A percentile compares a stretch with the other conserved stretches of the same genome.
These are phyloP conservation scores for Gopherus flavomarginatus DNA, from an alignment of 2,113 vertebrate genomes.

Conservation along the genomic window DNA sequence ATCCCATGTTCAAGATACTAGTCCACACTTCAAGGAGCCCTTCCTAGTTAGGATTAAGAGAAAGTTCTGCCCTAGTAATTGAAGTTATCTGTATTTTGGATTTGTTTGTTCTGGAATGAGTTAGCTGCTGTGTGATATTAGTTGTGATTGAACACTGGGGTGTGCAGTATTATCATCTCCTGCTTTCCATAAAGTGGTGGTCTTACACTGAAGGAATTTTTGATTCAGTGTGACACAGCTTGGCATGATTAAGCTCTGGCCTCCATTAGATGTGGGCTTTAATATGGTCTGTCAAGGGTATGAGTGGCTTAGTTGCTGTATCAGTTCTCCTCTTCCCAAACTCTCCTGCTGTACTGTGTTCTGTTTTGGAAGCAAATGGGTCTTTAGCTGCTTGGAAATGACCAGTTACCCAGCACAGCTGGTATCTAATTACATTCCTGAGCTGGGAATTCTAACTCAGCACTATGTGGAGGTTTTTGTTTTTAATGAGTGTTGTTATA, in stretches of 20 bases:
- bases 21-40: not conserved
- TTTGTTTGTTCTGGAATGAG: not conserved
- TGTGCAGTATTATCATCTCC: too few species aligned
- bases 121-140: not conserved
- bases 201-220: not conserved
- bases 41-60: not conserved
- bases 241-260: not conserved
- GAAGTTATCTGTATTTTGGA: not conserved
- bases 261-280: not conserved
- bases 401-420: slow-evolving; percentile 42
- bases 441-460: slow-evolving; percentile 39
- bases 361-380: slow-evolving; percentile 59
- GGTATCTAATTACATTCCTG: slow-evolving; percentile 64
- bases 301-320: not conserved
- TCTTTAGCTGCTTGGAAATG: slow-evolving; percentile 55
- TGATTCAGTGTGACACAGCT: not conserved
- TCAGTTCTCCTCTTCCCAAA: not conserved
- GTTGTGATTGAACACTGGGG: not conserved
- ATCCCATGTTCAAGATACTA: not conserved
- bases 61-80: not conserved
- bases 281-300: accelerated
- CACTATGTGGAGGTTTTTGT: slow-evolving; percentile 10
- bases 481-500: slow-evolving; percentile 50
- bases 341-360: not conserved
- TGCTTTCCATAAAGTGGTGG: not conserved